phyloP scores from a whole-genome alignment of 2,113 vertebrate species.

The Salvelinus alpinus region DNA sequence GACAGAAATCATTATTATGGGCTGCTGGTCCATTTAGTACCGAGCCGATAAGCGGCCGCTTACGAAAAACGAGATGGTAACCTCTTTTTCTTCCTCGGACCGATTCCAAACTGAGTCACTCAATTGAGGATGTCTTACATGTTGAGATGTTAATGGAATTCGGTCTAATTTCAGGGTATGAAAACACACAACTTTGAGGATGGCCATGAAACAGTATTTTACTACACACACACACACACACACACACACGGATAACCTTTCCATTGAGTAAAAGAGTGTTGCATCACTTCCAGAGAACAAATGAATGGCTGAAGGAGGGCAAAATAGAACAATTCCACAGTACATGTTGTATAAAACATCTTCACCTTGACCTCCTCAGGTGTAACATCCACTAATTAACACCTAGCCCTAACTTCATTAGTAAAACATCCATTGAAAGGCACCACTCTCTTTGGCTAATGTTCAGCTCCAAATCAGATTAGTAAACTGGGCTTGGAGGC shows the following conservation, averaged over 20 bases:
- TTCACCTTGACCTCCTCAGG: too few species aligned
- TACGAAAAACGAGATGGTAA: constrained; percentile 70
- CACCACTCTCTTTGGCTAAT: too few species aligned
- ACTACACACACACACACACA: background rate
- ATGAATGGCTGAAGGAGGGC: too few species aligned
- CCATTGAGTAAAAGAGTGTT: constrained; percentile 20
- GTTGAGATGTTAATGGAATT: constrained; percentile 57
- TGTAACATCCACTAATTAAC: too few species aligned
- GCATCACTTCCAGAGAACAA: background rate
- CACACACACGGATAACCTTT: constrained; percentile 8
- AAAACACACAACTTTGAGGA: constrained; percentile 52
- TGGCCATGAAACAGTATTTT: constrained; percentile 38
- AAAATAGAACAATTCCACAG: too few species aligned
- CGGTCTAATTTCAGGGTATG: constrained; percentile 42
- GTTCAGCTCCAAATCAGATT: too few species aligned
- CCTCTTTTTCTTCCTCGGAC: constrained; percentile 40
- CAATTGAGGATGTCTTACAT: constrained; percentile 63
- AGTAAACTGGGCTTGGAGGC: background rate
- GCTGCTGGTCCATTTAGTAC: constrained; percentile 77
- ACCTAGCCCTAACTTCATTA: too few species aligned
- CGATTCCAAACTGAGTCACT: constrained; percentile 70
- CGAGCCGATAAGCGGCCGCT: constrained; percentile 64
- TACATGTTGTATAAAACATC: too few species aligned
- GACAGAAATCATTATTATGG: constrained; percentile 81
- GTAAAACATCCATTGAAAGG: too few species aligned